Percentiles rank a stretch among this genome's conserved stretches.
phyloP scores from a whole-genome alignment of 2,113 vertebrate genomes.

The Glareola pratincola region DNA sequence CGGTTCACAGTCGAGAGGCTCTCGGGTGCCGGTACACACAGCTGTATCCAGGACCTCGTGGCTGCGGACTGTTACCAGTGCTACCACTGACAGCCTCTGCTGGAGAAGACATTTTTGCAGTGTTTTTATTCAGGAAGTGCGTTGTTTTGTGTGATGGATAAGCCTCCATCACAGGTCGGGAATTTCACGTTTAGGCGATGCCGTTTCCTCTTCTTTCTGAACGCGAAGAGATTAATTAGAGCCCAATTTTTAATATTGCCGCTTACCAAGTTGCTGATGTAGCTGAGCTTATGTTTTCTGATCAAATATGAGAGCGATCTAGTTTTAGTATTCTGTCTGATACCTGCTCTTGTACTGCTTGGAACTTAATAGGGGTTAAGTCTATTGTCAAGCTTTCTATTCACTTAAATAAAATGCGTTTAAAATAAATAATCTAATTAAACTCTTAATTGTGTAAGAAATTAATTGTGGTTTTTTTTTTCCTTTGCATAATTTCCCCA shows the following conservation, averaged over 20 bases:
- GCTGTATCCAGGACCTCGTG: background rate
- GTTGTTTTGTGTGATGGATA: background rate
- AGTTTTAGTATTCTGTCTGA: background rate
- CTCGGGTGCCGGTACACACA: background rate
- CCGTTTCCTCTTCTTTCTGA: background rate
- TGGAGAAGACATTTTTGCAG: background rate
- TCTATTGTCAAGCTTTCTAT: constrained; percentile 1
- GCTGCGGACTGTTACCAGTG: background rate
- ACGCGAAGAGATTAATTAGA: background rate
- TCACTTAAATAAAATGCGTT: constrained; percentile 3
- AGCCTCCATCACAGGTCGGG: background rate
- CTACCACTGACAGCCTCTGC: background rate
- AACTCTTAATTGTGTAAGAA: constrained; percentile 34
- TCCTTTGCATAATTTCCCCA: background rate
- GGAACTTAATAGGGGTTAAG: background rate
- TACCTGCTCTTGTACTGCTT: background rate
- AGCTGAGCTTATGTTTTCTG: background rate
- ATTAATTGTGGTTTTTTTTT: background rate
- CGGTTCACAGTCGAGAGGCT: background rate
- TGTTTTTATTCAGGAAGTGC: background rate
- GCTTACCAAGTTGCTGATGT: background rate
- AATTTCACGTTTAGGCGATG: background rate
- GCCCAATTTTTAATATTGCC: background rate
- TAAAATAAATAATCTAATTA: constrained; percentile 55
- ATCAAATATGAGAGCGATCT: background rate